A percentile compares a stretch with the other conserved stretches of the same genome.
phyloP scores from a whole-genome alignment of 37 sponge, comb jelly and placozoan species.

The Halichondria panicea region DNA sequence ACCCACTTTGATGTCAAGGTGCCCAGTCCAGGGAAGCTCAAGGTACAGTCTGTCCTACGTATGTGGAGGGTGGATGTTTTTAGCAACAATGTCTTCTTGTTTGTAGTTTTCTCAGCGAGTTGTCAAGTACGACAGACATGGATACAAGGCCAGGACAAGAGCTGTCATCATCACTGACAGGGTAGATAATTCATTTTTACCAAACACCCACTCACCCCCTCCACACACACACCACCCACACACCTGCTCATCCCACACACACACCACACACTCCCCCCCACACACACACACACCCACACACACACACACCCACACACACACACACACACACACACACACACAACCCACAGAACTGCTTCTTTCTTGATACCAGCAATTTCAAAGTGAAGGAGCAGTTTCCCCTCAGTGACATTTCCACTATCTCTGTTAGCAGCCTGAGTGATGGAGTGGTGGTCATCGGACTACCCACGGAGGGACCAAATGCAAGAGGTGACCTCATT shows the following conservation, averaged over 20 bases:
- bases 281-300: no score
- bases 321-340: no score
- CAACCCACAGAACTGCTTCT: conserved; percentile 10
- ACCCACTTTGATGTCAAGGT: conserved; percentile 29
- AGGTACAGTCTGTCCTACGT: neutral
- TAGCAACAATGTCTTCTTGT: no score
- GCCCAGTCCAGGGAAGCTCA: conserved; percentile 30
- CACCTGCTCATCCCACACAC: no score
- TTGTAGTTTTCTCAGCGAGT: conserved; percentile 59
- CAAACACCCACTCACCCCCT: no score
- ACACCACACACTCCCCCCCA: no score
- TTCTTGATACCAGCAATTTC: conserved; percentile 53
- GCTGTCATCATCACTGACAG: conserved; percentile 48
- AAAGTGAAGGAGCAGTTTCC: conserved; percentile 66
- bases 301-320: neutral
- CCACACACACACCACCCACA: no score
- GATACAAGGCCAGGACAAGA: conserved; percentile 81
- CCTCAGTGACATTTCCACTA: conserved; percentile 23
- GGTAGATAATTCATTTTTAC: conserved; percentile 24
- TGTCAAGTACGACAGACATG: conserved; percentile 84
- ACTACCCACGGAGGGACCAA: conserved; percentile 48
- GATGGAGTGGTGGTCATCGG: conserved; percentile 73
- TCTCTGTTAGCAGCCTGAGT: conserved; percentile 50
- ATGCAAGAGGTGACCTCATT: conserved; percentile 78
- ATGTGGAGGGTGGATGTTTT: no score